Percentiles rank a stretch among this genome's conserved stretches.
Conservation (phyloP, 2,888 invertebrate species). For the Agriopis aurantiaria region DNA sequence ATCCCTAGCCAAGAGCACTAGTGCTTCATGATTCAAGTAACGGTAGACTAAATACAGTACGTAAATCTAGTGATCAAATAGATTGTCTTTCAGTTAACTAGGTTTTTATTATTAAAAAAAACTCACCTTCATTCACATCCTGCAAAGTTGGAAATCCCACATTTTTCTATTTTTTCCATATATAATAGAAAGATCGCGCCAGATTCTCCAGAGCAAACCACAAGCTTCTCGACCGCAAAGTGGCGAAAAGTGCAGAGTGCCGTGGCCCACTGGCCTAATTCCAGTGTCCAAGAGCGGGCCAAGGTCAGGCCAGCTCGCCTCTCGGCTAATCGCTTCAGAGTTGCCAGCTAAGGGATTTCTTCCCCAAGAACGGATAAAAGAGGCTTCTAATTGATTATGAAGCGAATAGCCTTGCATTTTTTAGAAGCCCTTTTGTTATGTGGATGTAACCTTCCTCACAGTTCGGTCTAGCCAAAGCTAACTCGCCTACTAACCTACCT, state of each 20-base stretch:
- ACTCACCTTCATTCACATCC: too few relatives aligned
- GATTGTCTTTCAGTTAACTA: too few relatives aligned
- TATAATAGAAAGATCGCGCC: not conserved
- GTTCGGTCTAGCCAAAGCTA: conserved; percentile 3
- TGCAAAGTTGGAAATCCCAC: too few relatives aligned
- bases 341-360: conserved; percentile 25
- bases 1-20: too few relatives aligned
- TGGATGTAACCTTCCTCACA: not conserved
- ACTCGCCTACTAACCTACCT: conserved; percentile 25
- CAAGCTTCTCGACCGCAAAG: conserved; percentile 25
- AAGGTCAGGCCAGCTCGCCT: conserved; percentile 69
- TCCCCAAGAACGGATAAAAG: conserved; percentile 22
- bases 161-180: too few relatives aligned
- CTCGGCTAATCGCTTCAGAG: conserved; percentile 49
- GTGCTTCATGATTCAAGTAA: too few relatives aligned
- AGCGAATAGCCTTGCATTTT: conserved; percentile 17
- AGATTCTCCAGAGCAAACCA: conserved; percentile 6
- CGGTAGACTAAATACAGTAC: too few relatives aligned
- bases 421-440: not conserved
- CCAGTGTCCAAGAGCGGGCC: conserved; percentile 72
- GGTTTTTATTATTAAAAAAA: too few relatives aligned
- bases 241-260: conserved; percentile 63
- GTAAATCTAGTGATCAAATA: too few relatives aligned
- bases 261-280: conserved; percentile 77
- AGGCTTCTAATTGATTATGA: conserved; percentile 40